Percentiles rank a stretch among this genome's conserved stretches.
Evolutionary conservation across 2,888 invertebrate genomes (phyloP).

Genomic region (Drosophila subquinaria): DNA sequence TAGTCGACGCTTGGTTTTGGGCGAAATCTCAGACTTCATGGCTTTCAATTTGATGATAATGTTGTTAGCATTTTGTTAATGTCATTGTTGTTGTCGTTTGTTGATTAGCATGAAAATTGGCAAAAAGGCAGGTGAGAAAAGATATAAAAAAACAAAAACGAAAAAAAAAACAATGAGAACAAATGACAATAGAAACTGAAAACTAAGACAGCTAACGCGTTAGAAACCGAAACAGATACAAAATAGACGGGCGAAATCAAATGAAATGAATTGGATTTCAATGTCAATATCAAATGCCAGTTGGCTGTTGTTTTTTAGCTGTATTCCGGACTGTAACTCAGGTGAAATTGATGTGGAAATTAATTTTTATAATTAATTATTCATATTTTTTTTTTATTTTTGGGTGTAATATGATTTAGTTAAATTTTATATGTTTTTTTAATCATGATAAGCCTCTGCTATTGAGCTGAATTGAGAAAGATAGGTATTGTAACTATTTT

Average conservation of each 20-base stretch:
- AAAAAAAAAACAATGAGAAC: slow-evolving; percentile 37
- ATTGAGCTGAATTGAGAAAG: not conserved
- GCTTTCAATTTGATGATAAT: slow-evolving; percentile 51
- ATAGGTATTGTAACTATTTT: not conserved
- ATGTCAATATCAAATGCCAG: slow-evolving; percentile 62
- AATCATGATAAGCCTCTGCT: not conserved
- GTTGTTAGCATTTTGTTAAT: slow-evolving; percentile 42
- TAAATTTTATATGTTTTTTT: not conserved
- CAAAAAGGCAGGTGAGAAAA: slow-evolving; percentile 22
- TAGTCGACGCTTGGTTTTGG: slow-evolving; percentile 29
- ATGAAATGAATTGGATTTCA: slow-evolving; percentile 45
- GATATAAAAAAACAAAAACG: slow-evolving; percentile 21
- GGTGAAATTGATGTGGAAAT: not conserved
- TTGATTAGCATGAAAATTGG: slow-evolving; percentile 63
- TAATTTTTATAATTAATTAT: not conserved
- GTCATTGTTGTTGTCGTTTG: slow-evolving; percentile 16
- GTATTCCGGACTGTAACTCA: slow-evolving; percentile 6
- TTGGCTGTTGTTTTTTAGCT: not conserved
- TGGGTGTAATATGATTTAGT: not conserved
- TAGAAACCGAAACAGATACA: slow-evolving; percentile 2
- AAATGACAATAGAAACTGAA: slow-evolving; percentile 16
- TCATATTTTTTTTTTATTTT: not conserved
- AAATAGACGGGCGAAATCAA: slow-evolving; percentile 8
- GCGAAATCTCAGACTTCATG: slow-evolving; percentile 55
- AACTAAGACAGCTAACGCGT: not conserved